Evolutionary conservation across 2,113 vertebrate genomes (phyloP).

Genomic region (Pterocles orientalis): DNA sequence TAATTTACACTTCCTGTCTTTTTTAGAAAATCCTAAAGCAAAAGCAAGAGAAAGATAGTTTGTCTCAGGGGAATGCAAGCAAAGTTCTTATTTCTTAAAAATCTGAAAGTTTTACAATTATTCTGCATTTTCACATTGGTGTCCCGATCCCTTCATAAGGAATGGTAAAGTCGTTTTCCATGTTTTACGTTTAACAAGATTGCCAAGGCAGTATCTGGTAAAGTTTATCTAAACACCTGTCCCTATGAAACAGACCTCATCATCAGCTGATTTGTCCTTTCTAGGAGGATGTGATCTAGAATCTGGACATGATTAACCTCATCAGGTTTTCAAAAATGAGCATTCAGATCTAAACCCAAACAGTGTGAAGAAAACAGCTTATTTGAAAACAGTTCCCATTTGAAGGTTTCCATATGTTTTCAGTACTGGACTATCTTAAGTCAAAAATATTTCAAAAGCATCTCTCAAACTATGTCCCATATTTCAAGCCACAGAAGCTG

Average conservation of each 20-base stretch:
- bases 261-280: neutral
- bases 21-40: neutral
- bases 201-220: neutral
- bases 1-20: neutral
- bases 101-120: neutral
- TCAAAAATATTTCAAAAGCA: neutral
- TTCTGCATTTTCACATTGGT: neutral
- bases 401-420: neutral
- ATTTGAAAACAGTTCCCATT: neutral
- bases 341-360: neutral
- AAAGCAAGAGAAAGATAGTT: neutral
- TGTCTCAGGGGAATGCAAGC: neutral
- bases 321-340: neutral
- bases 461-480: neutral
- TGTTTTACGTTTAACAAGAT: neutral
- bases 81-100: neutral
- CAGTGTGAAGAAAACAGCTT: neutral
- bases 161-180: neutral
- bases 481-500: neutral
- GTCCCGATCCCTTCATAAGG: neutral
- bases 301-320: neutral
- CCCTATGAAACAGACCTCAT: neutral
- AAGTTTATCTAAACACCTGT: neutral
- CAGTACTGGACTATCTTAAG: neutral
- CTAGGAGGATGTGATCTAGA: neutral